Evolutionary conservation across 2,888 invertebrate species (phyloP).

Genomic region (Drosophila peninsularis): DNA sequence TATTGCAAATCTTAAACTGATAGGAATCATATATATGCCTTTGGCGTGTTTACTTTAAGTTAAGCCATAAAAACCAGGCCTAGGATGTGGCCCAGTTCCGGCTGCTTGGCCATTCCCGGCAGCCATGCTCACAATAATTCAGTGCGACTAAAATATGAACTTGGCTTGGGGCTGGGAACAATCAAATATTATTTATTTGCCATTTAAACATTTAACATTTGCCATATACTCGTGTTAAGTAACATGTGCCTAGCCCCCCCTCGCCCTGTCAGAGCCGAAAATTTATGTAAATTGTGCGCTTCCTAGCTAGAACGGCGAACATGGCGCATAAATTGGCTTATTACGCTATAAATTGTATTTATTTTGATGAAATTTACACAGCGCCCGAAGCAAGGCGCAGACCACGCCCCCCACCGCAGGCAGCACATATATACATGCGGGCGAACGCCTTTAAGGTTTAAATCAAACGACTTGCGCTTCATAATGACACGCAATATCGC

Average conservation of each 20-base stretch:
- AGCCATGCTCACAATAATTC: constrained; percentile 64
- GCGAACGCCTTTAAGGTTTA: constrained; percentile 48
- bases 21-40: no score
- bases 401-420: constrained; percentile 2
- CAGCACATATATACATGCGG: constrained; percentile 13
- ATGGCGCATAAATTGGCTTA: constrained; percentile 78
- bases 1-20: no score
- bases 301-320: constrained; percentile 51
- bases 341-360: constrained; percentile 81
- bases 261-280: constrained; percentile 29
- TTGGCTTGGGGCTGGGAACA: constrained; percentile 35
- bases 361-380: constrained; percentile 80
- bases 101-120: constrained; percentile 46
- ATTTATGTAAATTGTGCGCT: constrained; percentile 77
- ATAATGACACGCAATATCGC: constrained; percentile 65
- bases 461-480: constrained; percentile 35
- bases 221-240: constrained; percentile 48
- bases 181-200: constrained; percentile 77
- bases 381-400: not conserved
- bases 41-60: not conserved
- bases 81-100: not conserved
- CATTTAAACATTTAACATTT: constrained; percentile 73
- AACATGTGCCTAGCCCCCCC: constrained; percentile 31
- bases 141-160: constrained; percentile 44
- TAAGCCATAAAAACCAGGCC: not conserved